Evolutionary conservation across 2,113 vertebrate species (phyloP), one percentile per base, ranked within the genome.

Genomic region (Argyrosomus japonicus): DNA sequence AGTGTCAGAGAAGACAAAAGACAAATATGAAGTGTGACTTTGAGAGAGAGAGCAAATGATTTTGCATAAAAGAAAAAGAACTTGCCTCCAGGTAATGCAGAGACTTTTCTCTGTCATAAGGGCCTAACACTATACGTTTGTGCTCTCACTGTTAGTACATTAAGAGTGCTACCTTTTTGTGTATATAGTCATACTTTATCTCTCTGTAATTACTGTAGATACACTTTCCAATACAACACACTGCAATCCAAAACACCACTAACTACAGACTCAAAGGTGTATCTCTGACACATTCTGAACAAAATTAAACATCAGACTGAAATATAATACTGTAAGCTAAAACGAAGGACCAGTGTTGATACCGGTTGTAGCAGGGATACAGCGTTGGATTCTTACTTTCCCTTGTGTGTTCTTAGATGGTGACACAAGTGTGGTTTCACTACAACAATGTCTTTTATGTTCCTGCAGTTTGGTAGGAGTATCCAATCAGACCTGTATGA

Each of bases 401-500:
- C 63, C 18, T 13, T 47, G 21, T 25, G n/a, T 64, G 47, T 3
- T 29, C 2, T 27, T 10, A 53, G 3, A 60, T 60, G 43, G 3
- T 60, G 29, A 47, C 29, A 29, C 25, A 23, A 36, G 48, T 69
- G 48, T 23, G 29, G 19, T 15, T 63, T 60, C 5, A 47, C 25
- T 58, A 21, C 5, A 21, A 23, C 47, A 70, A 45, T 7, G 21
- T 32, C 15, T 68, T 68, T 64, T 85, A 91, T 71, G 58, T 40
- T 40, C 10, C 47, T 0, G 5, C 4, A n/a, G 12, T 27, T 23
- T 27, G 50, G 53, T 84, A 73, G 74, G 80, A 54, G 82, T 68
- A 6, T 75, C 75, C 25, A 14, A 8, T n/a, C 14, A 19, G 19
- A 57, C 48, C 12, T 51, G 65, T 76, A 11, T 4, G 9, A 45